These are phyloP conservation scores for Temnothorax longispinosus DNA, from an alignment of 1,140 invertebrate genomes.

Conservation along the genomic window DNA sequence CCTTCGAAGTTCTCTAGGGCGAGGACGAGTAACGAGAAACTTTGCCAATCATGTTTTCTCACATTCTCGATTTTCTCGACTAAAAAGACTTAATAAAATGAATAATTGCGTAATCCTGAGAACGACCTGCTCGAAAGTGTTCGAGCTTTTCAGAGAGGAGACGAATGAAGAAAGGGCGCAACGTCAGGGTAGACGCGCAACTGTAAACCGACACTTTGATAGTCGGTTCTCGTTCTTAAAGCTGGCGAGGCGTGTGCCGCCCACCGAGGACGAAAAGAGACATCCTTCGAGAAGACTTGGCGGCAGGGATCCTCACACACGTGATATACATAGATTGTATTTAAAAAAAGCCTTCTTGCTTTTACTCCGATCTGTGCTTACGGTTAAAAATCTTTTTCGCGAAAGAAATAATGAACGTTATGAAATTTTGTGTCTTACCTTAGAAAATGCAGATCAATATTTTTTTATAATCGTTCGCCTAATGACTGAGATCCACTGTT, in stretches of 20 bases:
- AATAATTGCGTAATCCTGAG: slow-evolving; percentile 19
- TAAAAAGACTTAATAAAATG: slow-evolving; percentile 23
- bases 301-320: slow-evolving; percentile 67
- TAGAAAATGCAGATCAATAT: not conserved
- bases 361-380: not conserved
- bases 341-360: not conserved
- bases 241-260: slow-evolving; percentile 64
- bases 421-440: not conserved
- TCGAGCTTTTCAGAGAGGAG: not conserved
- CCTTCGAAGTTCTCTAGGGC: not conserved
- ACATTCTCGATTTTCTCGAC: not conserved
- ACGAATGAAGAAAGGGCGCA: slow-evolving; percentile 52
- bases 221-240: slow-evolving; percentile 63
- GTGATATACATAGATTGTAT: not conserved
- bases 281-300: slow-evolving; percentile 62
- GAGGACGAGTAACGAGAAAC: slow-evolving; percentile 12
- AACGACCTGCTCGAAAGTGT: not conserved
- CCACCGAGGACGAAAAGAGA: slow-evolving; percentile 75
- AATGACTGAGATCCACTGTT: slow-evolving; percentile 66
- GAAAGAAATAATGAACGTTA: not conserved
- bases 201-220: slow-evolving; percentile 73
- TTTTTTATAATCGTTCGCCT: not conserved
- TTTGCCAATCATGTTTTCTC: slow-evolving; percentile 14
- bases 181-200: slow-evolving; percentile 61
- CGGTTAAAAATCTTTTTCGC: slow-evolving; percentile 6